A percentile compares a stretch with the other conserved stretches of the same genome.
phyloP scores from a whole-genome alignment of 2,797 vertebrate genomes.

The Streptopelia turtur region DNA sequence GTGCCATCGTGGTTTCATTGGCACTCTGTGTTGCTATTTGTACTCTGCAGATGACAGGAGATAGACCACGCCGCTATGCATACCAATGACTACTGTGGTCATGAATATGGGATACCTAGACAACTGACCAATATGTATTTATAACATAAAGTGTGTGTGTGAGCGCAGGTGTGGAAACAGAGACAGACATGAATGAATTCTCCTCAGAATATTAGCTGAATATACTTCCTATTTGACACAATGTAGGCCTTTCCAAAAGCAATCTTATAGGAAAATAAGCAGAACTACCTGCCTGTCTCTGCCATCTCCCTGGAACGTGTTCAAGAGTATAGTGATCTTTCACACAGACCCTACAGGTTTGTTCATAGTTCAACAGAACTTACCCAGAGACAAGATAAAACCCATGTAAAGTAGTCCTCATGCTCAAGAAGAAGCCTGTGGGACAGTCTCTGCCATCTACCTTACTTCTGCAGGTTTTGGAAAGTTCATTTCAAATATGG shows the following conservation, averaged over 20 bases:
- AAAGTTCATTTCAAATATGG: background rate
- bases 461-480: background rate
- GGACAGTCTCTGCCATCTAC: background rate
- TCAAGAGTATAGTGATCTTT: background rate
- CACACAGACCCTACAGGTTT: background rate
- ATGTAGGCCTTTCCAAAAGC: background rate
- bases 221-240: background rate
- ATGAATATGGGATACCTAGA: background rate
- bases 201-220: background rate
- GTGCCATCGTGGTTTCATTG: background rate
- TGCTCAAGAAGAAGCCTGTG: background rate
- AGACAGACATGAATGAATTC: background rate
- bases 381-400: background rate
- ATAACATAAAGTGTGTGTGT: background rate
- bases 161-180: background rate
- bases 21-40: background rate
- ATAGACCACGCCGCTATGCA: fast-evolving
- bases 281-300: background rate
- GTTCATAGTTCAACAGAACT: background rate
- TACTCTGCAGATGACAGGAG: background rate
- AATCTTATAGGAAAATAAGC: background rate
- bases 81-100: background rate
- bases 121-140: background rate
- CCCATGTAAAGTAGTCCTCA: background rate
- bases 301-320: background rate